Evolutionary conservation across 2,888 invertebrate genomes (phyloP).

Genomic region (Diplolepis rosae): DNA sequence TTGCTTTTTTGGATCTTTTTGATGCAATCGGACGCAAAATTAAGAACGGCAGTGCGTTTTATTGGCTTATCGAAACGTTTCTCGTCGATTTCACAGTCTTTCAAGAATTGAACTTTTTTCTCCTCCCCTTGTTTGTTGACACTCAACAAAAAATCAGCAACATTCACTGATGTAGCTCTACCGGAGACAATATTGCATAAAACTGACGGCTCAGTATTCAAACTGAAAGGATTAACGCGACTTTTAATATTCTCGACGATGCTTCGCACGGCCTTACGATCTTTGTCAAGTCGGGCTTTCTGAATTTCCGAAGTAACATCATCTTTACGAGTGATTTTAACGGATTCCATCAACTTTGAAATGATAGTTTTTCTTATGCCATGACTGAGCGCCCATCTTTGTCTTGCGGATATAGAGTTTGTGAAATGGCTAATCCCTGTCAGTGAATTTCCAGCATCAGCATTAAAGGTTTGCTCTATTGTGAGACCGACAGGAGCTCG

Average conservation of each 20-base stretch:
- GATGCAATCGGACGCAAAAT: constrained; percentile 56
- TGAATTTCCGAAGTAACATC: constrained; percentile 55
- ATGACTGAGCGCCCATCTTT: constrained; percentile 22
- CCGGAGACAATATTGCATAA: constrained; percentile 62
- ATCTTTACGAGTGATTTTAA: too few relatives aligned
- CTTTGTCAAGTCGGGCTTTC: constrained; percentile 50
- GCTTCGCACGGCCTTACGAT: constrained; percentile 44
- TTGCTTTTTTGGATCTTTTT: constrained; percentile 48
- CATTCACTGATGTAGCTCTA: constrained; percentile 57
- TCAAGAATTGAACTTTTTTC: too few relatives aligned
- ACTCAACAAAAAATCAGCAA: constrained; percentile 59
- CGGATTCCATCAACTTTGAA: too few relatives aligned
- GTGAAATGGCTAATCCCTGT: constrained; percentile 36
- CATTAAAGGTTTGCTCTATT: constrained; percentile 49
- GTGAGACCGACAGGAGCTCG: constrained; percentile 52
- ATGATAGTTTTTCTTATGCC: constrained; percentile 27
- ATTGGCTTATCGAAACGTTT: constrained; percentile 58
- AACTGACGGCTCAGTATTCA: too few relatives aligned
- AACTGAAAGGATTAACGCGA: constrained; percentile 54
- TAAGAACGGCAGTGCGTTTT: constrained; percentile 54
- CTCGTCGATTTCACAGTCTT: too few relatives aligned
- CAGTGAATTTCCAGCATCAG: constrained; percentile 39
- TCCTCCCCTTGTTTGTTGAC: too few relatives aligned
- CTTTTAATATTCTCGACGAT: constrained; percentile 51
- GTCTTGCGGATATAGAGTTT: constrained; percentile 16